phyloP scores from a whole-genome alignment of 2,113 vertebrate genomes.

The Eublepharis macularius region DNA sequence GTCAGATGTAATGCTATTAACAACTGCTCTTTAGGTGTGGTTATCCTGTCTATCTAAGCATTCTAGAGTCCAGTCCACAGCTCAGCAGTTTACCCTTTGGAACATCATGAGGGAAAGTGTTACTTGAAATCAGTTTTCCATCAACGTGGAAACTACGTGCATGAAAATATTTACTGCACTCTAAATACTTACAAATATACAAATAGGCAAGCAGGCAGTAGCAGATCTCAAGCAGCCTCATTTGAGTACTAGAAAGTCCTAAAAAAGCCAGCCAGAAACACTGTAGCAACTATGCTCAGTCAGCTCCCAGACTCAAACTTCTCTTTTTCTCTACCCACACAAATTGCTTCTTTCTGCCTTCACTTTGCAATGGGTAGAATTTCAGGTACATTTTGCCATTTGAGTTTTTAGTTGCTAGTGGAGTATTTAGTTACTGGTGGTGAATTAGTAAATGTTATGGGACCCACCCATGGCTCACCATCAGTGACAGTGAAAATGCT shows the following conservation, averaged over 20 bases:
- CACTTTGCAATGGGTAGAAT: background rate
- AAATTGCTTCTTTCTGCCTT: background rate
- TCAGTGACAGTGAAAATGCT: background rate
- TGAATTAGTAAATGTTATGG: background rate
- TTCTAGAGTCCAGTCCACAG: no score
- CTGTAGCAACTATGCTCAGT: background rate
- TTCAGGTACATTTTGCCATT: background rate
- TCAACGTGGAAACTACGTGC: background rate
- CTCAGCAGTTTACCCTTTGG: no score
- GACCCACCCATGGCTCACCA: background rate
- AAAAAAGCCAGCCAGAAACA: background rate
- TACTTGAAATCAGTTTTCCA: background rate
- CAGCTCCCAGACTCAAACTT: background rate
- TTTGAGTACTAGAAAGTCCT: background rate
- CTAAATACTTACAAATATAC: background rate
- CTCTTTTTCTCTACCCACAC: background rate
- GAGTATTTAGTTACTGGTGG: background rate
- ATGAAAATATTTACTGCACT: background rate
- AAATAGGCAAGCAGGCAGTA: background rate
- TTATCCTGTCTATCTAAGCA: no score
- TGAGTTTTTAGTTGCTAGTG: background rate
- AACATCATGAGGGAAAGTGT: no score
- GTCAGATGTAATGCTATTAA: no score
- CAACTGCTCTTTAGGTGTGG: no score
- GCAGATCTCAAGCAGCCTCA: background rate